Conservation (phyloP, 2,113 vertebrate species). For the Taxidea taxus region DNA sequence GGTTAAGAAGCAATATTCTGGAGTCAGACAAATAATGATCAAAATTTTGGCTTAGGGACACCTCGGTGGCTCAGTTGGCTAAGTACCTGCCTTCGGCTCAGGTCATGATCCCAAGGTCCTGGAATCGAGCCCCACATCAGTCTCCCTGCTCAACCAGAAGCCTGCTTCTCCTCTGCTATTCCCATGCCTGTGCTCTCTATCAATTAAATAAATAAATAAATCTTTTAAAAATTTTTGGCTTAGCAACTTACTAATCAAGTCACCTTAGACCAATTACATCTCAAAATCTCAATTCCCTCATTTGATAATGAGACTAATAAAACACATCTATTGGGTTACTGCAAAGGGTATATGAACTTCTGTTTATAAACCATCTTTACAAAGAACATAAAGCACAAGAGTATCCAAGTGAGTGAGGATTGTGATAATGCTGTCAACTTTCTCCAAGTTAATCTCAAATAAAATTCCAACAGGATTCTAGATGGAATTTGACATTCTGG, state of each 20-base stretch:
- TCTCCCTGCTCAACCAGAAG: too few species aligned
- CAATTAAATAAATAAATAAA: too few species aligned
- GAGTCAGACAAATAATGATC: neutral
- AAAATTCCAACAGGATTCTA: neutral
- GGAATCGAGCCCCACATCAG: fast-evolving
- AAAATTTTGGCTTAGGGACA: neutral
- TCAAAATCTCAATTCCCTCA: neutral
- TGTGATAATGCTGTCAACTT: neutral
- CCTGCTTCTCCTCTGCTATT: too few species aligned
- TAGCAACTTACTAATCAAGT: neutral
- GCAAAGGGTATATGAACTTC: neutral
- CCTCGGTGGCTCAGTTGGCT: too few species aligned
- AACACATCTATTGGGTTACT: neutral
- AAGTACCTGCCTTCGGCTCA: too few species aligned
- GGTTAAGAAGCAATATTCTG: neutral
- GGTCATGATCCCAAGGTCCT: too few species aligned
- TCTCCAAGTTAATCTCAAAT: neutral
- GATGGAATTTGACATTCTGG: neutral
- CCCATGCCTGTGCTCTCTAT: too few species aligned
- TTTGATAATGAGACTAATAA: neutral
- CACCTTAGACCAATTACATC: neutral
- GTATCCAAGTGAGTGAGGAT: neutral
- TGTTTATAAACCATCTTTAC: neutral
- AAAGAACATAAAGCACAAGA: neutral
- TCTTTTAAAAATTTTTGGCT: neutral